Percentiles rank a stretch among this genome's conserved stretches.
Conservation (phyloP, 2,888 invertebrate species). For the Melanophora roralis region DNA sequence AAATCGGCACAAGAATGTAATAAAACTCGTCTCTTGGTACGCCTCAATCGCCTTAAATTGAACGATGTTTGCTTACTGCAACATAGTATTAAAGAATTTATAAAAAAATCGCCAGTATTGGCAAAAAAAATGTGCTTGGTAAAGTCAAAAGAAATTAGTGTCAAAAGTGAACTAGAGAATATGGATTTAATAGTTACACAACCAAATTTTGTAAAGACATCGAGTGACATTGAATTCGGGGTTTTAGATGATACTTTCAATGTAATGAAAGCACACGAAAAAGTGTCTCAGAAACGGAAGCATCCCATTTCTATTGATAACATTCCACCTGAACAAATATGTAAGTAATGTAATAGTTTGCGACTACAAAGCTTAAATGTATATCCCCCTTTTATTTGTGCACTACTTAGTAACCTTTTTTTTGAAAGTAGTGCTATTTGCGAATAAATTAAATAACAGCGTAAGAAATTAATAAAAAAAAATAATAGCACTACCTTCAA, state of each 20-base stretch:
- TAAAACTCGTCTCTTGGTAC: conserved; percentile 75
- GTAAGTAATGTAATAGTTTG: conserved; percentile 65
- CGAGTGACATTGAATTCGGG: conserved; percentile 28
- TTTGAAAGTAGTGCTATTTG: too few species aligned
- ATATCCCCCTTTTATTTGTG: too few species aligned
- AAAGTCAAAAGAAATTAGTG: conserved; percentile 13
- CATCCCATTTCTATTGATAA: conserved; percentile 69
- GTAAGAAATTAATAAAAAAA: too few species aligned
- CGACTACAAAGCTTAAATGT: too few species aligned
- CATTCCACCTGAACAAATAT: conserved; percentile 75
- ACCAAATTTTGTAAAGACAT: too few species aligned
- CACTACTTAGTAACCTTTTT: too few species aligned
- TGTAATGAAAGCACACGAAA: conserved; percentile 80
- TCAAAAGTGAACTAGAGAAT: conserved; percentile 10
- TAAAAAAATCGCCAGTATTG: conserved; percentile 80
- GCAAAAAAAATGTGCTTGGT: conserved; percentile 80
- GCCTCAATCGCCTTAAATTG: conserved; percentile 75
- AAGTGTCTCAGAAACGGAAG: conserved; percentile 77
- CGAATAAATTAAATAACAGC: too few species aligned
- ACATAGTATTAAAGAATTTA: conserved; percentile 82
- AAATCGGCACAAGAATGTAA: conserved; percentile 61
- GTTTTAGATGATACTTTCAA: conserved; percentile 72
- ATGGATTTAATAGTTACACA: background rate
- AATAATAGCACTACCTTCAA: too few species aligned
- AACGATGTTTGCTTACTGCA: conserved; percentile 82